Percentiles rank a stretch among this genome's conserved stretches.
These are phyloP conservation scores for Cepaea hortensis DNA, from an alignment of 2,888 invertebrate genomes.

Conservation along the genomic window DNA sequence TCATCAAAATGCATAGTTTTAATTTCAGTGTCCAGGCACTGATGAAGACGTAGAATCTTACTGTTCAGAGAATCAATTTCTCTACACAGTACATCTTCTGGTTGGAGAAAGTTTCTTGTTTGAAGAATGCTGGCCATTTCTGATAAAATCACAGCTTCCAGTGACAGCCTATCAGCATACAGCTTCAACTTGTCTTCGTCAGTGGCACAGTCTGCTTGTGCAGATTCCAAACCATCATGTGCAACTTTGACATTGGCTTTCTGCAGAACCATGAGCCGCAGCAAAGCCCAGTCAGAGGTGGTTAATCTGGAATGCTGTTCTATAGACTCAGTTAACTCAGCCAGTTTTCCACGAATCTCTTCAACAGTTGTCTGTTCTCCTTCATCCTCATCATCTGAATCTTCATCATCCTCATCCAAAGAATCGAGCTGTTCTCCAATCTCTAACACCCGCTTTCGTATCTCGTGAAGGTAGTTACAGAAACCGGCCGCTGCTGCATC, in stretches of 20 bases:
- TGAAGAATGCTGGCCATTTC: conserved; percentile 69
- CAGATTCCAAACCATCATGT: conserved; percentile 43
- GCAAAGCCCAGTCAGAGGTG: conserved; percentile 64
- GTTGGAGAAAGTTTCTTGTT: conserved; percentile 58
- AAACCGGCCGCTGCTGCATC: conserved; percentile 56
- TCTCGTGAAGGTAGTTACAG: conserved; percentile 61
- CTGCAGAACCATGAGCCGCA: conserved; percentile 62
- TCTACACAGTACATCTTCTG: conserved; percentile 60
- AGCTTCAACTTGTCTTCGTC: conserved; percentile 52
- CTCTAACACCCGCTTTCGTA: conserved; percentile 60
- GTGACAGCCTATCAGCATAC: conserved; percentile 69
- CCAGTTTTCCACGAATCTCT: conserved; percentile 61
- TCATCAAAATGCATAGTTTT: conserved; percentile 61
- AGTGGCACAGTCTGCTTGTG: neutral
- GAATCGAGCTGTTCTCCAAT: conserved; percentile 57
- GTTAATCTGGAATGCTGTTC: conserved; percentile 63
- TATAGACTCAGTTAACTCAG: conserved; percentile 61
- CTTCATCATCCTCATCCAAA: conserved; percentile 63
- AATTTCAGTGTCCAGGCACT: conserved; percentile 59
- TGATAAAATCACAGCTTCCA: conserved; percentile 68
- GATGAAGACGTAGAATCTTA: conserved; percentile 52
- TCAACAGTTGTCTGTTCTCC: conserved; percentile 57
- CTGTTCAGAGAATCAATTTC: conserved; percentile 66
- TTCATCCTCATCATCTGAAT: conserved; percentile 63
- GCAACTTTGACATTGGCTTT: conserved; percentile 48